These are phyloP conservation scores for Phasianus colchicus DNA, from an alignment of 2,113 vertebrate genomes.

Conservation along the genomic window DNA sequence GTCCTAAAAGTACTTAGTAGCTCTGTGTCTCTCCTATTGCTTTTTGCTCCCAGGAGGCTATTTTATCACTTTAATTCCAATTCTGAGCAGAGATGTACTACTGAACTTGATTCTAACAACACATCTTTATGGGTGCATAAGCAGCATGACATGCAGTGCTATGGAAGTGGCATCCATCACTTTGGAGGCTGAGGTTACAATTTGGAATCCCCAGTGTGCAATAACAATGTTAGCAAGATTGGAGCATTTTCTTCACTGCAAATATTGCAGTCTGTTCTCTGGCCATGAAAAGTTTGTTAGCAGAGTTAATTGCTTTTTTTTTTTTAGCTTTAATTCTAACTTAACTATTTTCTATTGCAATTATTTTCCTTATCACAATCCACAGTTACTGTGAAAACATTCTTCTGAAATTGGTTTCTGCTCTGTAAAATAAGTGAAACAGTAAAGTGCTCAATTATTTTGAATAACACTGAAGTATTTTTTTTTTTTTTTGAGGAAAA, in stretches of 20 bases:
- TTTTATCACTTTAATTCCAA: background rate
- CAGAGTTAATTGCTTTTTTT: background rate
- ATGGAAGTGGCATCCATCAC: background rate
- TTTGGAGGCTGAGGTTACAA: background rate
- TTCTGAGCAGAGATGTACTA: background rate
- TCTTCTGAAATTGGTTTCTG: slow-evolving; percentile 49
- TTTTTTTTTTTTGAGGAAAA: background rate
- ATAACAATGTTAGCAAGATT: background rate
- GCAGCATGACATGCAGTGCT: background rate
- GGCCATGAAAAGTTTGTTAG: background rate
- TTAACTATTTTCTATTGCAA: background rate
- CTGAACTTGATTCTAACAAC: background rate
- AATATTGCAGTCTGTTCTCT: background rate
- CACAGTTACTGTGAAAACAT: background rate
- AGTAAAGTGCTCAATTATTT: slow-evolving; percentile 29
- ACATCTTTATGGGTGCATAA: background rate
- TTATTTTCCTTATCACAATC: background rate
- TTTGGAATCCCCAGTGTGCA: background rate
- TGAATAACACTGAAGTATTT: background rate
- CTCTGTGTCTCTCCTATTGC: background rate
- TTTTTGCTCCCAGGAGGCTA: background rate
- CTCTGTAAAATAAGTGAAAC: background rate
- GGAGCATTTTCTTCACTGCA: background rate
- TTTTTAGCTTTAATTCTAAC: slow-evolving; percentile 35
- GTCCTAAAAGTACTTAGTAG: background rate